Evolutionary conservation across 2,888 invertebrate species (phyloP), one percentile per base, ranked within the genome.

Genomic region (Amblyteles armatorius): DNA sequence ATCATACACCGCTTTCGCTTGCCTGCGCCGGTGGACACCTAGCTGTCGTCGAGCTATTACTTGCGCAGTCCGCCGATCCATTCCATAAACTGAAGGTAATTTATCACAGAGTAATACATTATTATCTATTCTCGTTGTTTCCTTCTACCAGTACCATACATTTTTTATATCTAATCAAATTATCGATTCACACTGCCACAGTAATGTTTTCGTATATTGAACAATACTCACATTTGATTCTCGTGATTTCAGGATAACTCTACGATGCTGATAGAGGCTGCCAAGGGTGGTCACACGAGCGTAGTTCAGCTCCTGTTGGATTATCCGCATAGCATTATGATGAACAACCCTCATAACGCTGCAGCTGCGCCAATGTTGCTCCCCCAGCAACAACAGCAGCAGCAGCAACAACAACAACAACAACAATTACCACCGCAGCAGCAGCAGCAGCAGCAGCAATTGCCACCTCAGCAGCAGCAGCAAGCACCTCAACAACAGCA

Each of bases 261-360:
- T 85, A 99, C 99, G 78, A 99, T 99, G 97, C 95, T 99, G 89
- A 99, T 99, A 91, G 99, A 99, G 94, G 99, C 99, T 73, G 98
- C 99, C 69, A 99, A 99, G 94, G 99, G 99, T 72, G 99, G 99
- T 0, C 99, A 99, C 94, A 98, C 99, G 29, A 97, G 96, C 88
- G 99, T 99, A 82, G 99, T 99, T 84, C 98, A 98, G 94, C 95
- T 99, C 90, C 95, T 99, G 88, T 96, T 99, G 88, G 99, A 99
- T 94, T 99, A 97, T 94, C 98, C 99, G 44, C 98, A 98, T 94
- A 96, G 97, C 92, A 96, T 97, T 94, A 96, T 97, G 95, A 95
- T 97, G 95, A 96, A 94, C 89, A 94, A 94, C 84, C 94, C 94
- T 11, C 94, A 93, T 87, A 91, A 91, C 88, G 89, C 90, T 72